phyloP scores from a whole-genome alignment of 2,113 vertebrate species.

The Redunca redunca region DNA sequence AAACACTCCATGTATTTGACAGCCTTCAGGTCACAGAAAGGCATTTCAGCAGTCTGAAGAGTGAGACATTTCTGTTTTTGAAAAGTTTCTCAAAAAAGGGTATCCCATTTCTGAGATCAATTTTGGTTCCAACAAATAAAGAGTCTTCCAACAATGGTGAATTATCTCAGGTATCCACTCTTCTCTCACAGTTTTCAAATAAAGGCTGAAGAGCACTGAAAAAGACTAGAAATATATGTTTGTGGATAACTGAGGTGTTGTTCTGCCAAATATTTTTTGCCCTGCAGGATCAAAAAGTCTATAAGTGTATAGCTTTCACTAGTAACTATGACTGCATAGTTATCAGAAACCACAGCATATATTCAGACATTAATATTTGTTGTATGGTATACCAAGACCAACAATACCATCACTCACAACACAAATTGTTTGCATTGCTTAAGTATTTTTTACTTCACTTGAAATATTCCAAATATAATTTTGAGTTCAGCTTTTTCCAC shows the following conservation, averaged over 20 bases:
- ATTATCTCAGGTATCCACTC: constrained; percentile 95
- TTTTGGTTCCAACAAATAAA: constrained; percentile 91
- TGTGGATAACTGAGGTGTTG: constrained; percentile 88
- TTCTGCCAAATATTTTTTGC: neutral
- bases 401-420: neutral
- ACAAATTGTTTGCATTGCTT: neutral
- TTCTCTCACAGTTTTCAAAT: constrained; percentile 96
- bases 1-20: constrained; percentile 92
- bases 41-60: constrained; percentile 88
- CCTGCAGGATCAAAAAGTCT: neutral
- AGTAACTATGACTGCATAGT: neutral
- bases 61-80: constrained; percentile 94
- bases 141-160: constrained; percentile 93
- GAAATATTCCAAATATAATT: neutral
- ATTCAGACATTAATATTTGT: neutral
- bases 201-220: constrained; percentile 91
- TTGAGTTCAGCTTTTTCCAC: neutral
- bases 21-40: constrained; percentile 85
- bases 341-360: neutral
- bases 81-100: constrained; percentile 91
- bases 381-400: neutral
- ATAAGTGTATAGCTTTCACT: neutral
- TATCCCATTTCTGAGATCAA: constrained; percentile 88
- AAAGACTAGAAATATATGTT: constrained; percentile 83
- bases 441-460: neutral